phyloP scores from a whole-genome alignment of 2,113 vertebrate species.

The Ramphastos sulfuratus region DNA sequence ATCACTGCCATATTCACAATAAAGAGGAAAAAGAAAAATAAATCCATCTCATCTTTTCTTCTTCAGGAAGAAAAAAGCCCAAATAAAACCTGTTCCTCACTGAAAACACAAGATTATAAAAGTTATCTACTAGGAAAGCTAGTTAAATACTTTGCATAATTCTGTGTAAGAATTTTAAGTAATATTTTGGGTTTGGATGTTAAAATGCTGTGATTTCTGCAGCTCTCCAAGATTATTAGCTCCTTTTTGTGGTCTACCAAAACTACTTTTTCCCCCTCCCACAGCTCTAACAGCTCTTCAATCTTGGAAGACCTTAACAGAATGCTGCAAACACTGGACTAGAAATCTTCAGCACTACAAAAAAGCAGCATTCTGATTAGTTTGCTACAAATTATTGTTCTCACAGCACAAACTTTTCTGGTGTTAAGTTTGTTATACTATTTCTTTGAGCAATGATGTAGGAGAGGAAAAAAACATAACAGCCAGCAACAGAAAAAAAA shows the following conservation, averaged over 20 bases:
- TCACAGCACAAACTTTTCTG: neutral
- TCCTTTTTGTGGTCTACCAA: neutral
- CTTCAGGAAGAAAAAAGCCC: neutral
- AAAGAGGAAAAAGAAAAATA: neutral
- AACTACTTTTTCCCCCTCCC: rapidly evolving
- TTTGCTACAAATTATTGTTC: neutral
- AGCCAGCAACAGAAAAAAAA: neutral
- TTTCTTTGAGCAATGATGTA: neutral
- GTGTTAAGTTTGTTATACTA: neutral
- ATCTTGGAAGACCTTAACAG: neutral
- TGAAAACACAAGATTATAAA: neutral
- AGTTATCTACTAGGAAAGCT: neutral
- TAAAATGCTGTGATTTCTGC: neutral
- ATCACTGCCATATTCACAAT: neutral
- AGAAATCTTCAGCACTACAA: neutral
- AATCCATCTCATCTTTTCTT: neutral
- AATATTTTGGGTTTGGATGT: neutral
- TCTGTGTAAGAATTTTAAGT: neutral
- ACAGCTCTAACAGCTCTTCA: neutral
- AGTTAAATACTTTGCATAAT: neutral
- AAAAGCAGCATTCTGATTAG: neutral
- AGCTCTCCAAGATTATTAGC: neutral
- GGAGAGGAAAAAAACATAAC: too few relatives aligned
- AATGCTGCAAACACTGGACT: rapidly evolving
- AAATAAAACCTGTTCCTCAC: neutral